A percentile compares a stretch with the other conserved stretches of the same genome.
Conservation (phyloP, 2,113 vertebrate genomes). For the Monopterus albus region DNA sequence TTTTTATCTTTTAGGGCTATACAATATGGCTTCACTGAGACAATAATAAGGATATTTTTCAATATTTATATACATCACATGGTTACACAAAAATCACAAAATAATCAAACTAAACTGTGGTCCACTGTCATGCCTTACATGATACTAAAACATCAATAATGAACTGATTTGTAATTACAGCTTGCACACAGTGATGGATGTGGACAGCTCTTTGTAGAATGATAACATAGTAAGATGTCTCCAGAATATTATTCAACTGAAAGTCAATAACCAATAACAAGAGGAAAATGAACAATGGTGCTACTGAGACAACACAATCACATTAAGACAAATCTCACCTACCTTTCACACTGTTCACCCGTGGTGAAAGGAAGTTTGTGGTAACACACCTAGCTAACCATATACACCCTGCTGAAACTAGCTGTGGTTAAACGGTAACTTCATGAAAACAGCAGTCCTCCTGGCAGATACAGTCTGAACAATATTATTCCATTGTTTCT, state of each 20-base stretch:
- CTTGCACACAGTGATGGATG: not conserved
- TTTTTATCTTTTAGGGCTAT: too few species aligned
- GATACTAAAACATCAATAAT: not conserved
- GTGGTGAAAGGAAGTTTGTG: slow-evolving; percentile 22
- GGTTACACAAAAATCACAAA: too few species aligned
- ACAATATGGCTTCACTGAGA: too few species aligned
- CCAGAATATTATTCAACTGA: not conserved
- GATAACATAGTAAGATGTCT: not conserved
- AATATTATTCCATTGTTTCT: not conserved
- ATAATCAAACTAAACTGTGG: not conserved
- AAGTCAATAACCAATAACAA: not conserved
- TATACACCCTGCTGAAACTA: not conserved
- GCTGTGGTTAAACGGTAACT: not conserved
- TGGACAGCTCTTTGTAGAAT: not conserved
- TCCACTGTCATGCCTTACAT: not conserved
- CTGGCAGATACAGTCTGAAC: not conserved
- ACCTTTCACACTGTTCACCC: too few species aligned
- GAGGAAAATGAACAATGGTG: not conserved
- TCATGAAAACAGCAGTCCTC: not conserved
- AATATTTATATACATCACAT: not conserved
- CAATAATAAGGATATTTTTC: too few species aligned
- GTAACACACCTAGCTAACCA: too few species aligned
- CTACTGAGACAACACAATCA: too few species aligned
- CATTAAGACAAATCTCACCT: too few species aligned
- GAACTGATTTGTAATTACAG: too few species aligned